Base-by-base conservation (phyloP, 2,888 invertebrate genomes). In the Camponotus fellah region DNA sequence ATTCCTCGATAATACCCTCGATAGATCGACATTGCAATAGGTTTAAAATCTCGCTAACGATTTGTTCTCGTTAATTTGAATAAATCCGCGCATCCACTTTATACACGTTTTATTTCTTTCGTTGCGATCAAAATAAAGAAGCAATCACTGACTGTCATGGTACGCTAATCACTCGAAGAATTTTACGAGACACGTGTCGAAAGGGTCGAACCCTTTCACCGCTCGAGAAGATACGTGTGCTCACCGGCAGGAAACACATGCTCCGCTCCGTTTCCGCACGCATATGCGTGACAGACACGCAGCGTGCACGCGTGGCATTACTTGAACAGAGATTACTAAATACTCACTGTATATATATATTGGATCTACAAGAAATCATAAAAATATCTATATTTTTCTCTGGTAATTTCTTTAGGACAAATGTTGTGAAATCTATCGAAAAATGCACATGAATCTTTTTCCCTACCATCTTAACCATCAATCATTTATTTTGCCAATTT, bases 211-310 rank as follows among this genome's bases (percentile, higher is more conserved):
- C 69, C 80, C 76, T 17, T 85, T 81, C 79, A 60, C 76, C 37
- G 68, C 77, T 85, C 82, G 76, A 84, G 83, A 81, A 86, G 82
- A 85, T 71, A 76, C 80, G 76, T 58, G 72, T 82, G 53, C 72
- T 64, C 71, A 10, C 46, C 40, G 79, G 83, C 87, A 91, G 90
- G 91, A 91, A 91, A 87, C 82, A 85, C 91, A 87, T 87, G 91
- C 90, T 91, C 81, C 91, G 92, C 91, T 92, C 86, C 89, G 91
- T 87, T 91, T 90, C 90, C 91, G 92, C 89, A 93, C 91, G 92
- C 93, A 92, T 90, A 92, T 92, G 93, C 93, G 92, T 92, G 92
- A 93, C 92, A 92, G 93, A 93, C 92, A 93, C 92, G 92, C 93
- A 91, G 85, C 91, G 80, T 92, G 92, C 91, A 88, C 91, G 85